Percentiles rank a stretch among this genome's conserved stretches.
phyloP scores from a whole-genome alignment of 2,888 invertebrate genomes.

The Brenthis daphne region DNA sequence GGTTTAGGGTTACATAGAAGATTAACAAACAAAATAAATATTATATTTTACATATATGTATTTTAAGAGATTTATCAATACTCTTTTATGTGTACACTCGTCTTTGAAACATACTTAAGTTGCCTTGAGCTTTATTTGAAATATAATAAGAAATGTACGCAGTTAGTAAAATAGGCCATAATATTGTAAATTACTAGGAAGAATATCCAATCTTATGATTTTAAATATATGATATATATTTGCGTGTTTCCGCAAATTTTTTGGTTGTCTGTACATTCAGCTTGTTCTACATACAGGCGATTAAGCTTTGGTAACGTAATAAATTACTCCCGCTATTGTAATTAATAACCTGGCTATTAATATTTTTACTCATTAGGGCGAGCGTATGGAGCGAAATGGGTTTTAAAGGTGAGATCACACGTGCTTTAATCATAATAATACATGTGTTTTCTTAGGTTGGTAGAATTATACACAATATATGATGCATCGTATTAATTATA shows the following conservation, averaged over 20 bases:
- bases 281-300: conserved; percentile 39
- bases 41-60: no score
- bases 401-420: conserved; percentile 37
- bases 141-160: no score
- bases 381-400: conserved; percentile 42
- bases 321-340: conserved; percentile 47
- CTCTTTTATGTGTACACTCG: no score
- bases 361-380: conserved; percentile 51
- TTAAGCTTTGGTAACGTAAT: conserved; percentile 45
- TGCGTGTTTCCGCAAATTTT: neutral
- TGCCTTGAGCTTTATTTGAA: no score
- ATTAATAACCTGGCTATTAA: conserved; percentile 49
- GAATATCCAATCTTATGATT: no score
- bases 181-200: no score
- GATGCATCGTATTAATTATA: no score
- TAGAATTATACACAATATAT: neutral
- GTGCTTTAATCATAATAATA: neutral
- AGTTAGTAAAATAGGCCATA: no score
- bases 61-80: no score
- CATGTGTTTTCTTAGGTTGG: neutral
- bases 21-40: no score
- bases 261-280: conserved; percentile 20
- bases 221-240: neutral
- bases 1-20: no score
- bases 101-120: no score